phyloP scores from a whole-genome alignment of 1,140 invertebrate genomes.

The Phortica variegata region DNA sequence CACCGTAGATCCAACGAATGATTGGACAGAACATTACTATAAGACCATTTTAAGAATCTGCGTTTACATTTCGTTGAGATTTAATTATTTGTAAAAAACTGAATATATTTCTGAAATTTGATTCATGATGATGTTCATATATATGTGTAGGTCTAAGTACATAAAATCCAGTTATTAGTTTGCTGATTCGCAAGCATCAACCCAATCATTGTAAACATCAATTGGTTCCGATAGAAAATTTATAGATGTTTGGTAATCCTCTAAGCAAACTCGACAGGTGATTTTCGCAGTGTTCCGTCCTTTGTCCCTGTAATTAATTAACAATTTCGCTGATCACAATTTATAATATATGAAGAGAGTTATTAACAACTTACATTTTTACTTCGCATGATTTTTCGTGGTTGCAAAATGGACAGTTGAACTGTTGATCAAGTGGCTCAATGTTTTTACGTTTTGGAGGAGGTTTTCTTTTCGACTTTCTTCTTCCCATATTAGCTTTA shows the following conservation, averaged over 20 bases:
- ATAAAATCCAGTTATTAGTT: constrained; percentile 64
- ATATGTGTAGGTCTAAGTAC: neutral
- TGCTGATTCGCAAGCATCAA: constrained; percentile 95
- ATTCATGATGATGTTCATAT: too few species aligned
- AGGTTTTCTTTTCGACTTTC: constrained; percentile 96
- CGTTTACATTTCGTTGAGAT: too few species aligned
- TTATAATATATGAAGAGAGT: constrained; percentile 7
- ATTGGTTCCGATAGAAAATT: constrained; percentile 96
- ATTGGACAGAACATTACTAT: too few species aligned
- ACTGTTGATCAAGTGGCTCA: constrained; percentile 90
- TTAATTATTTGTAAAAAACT: too few species aligned
- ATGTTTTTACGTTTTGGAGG: constrained; percentile 93
- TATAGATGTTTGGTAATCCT: constrained; percentile 96
- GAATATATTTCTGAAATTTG: neutral
- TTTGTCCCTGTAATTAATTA: constrained; percentile 80
- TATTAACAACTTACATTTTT: constrained; percentile 82
- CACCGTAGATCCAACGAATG: too few species aligned
- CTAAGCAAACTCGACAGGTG: constrained; percentile 90
- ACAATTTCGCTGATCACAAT: neutral
- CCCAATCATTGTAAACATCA: constrained; percentile 99
- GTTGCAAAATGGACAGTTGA: constrained; percentile 99
- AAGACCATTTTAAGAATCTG: too few species aligned
- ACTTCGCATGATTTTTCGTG: constrained; percentile 99
- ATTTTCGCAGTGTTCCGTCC: constrained; percentile 88
- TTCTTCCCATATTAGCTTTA: constrained; percentile 93